Conservation (phyloP, 2,888 invertebrate species). For the Tanytarsus gracilentus region DNA sequence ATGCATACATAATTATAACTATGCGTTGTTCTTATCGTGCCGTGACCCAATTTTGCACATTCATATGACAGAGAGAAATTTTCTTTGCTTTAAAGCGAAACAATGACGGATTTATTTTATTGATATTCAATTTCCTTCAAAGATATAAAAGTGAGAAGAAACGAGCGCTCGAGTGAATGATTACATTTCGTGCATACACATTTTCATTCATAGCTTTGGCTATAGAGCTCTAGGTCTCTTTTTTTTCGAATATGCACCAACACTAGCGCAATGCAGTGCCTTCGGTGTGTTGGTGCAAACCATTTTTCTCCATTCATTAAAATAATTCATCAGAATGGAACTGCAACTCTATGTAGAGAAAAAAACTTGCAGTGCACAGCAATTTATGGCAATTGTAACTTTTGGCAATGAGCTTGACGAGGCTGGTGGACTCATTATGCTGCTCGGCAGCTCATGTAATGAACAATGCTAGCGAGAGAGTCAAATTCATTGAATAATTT, state of each 20-base stretch:
- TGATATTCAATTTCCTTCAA: no score
- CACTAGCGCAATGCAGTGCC: no score
- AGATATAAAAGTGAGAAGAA: background rate
- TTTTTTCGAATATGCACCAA: no score
- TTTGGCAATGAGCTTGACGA: background rate
- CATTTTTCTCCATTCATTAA: constrained; percentile 28
- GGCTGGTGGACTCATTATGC: constrained; percentile 1
- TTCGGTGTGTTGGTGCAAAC: constrained; percentile 2
- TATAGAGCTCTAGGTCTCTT: background rate
- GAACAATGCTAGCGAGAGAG: background rate
- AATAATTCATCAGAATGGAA: constrained; percentile 20
- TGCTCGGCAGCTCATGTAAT: background rate
- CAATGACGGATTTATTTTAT: no score
- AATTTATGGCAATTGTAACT: constrained; percentile 2
- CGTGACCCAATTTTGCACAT: no score
- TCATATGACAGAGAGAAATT: background rate
- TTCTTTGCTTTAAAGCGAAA: no score
- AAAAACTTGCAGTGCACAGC: no score
- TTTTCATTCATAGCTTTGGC: constrained; percentile 21
- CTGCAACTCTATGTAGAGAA: background rate
- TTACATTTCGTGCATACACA: constrained; percentile 14
- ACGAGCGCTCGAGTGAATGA: background rate
- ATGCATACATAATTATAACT: no score
- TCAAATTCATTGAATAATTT: constrained; percentile 22
- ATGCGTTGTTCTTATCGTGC: no score